Percentiles rank a stretch among this genome's conserved stretches.
phyloP scores from a whole-genome alignment of 2,888 invertebrate species.

The Amorpha juglandis region DNA sequence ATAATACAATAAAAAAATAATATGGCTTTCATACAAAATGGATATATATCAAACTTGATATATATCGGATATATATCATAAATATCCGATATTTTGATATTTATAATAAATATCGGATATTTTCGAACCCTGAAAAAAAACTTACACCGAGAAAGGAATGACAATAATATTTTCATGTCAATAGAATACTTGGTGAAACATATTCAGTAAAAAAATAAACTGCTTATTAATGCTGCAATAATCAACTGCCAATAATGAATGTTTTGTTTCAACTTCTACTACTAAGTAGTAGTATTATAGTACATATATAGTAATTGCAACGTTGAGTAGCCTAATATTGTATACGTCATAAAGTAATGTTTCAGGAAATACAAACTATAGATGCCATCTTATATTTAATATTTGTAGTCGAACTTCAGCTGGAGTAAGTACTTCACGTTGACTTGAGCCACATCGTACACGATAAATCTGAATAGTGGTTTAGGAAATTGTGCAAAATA shows the following conservation, averaged over 20 bases:
- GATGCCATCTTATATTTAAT: conserved; percentile 52
- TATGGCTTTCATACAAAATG: no score
- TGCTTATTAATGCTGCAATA: neutral
- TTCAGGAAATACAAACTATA: neutral
- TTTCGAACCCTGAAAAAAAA: neutral
- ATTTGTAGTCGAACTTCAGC: conserved; percentile 93
- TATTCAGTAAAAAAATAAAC: neutral
- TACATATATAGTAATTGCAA: conserved; percentile 1
- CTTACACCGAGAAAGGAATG: neutral
- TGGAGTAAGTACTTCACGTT: conserved; percentile 94
- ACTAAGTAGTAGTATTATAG: no score
- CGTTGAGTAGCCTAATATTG: conserved; percentile 5
- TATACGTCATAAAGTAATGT: neutral
- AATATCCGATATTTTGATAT: no score
- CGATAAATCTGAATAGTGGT: conserved; percentile 87
- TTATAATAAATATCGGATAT: no score
- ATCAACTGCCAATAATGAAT: no score
- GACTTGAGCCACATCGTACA: conserved; percentile 98
- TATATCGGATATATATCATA: no score
- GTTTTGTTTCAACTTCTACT: neutral
- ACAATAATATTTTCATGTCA: neutral
- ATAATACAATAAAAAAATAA: no score
- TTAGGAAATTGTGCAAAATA: conserved; percentile 17
- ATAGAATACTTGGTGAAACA: neutral
- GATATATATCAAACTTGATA: no score